These are phyloP conservation scores for Drosophila malerkotliana DNA, from an alignment of 1,140 invertebrate species.

Conservation along the genomic window DNA sequence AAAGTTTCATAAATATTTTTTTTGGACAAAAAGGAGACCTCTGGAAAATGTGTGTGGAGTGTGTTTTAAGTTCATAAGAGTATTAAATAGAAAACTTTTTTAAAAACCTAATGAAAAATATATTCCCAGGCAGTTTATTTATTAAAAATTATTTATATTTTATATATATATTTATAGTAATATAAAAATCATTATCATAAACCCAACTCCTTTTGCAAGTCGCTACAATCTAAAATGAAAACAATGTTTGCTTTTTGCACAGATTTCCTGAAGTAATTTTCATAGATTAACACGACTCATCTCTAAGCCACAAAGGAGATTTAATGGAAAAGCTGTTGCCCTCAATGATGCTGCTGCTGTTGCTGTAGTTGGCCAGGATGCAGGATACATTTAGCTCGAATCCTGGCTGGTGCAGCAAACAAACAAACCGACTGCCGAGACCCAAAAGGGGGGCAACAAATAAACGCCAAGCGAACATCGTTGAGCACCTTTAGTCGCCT, in stretches of 20 bases:
- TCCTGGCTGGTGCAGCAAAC: conserved; percentile 37
- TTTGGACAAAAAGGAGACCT: too few relatives aligned
- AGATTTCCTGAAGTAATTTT: neutral
- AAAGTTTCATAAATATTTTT: too few relatives aligned
- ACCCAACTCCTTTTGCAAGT: neutral
- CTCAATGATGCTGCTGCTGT: conserved; percentile 22
- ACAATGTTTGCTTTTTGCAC: neutral
- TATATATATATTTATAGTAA: too few relatives aligned
- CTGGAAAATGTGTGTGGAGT: too few relatives aligned
- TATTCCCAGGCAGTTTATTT: too few relatives aligned
- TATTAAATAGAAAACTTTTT: too few relatives aligned
- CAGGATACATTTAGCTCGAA: conserved; percentile 28
- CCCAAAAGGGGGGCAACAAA: conserved; percentile 68
- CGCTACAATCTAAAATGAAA: neutral
- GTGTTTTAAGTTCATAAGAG: too few relatives aligned
- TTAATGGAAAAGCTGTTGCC: conserved; percentile 71
- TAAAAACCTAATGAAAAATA: too few relatives aligned
- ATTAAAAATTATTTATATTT: too few relatives aligned
- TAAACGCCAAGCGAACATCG: conserved; percentile 63
- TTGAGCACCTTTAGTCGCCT: conserved; percentile 49
- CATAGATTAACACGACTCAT: conserved; percentile 16
- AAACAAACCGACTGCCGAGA: conserved; percentile 41
- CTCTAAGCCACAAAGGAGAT: conserved; percentile 55
- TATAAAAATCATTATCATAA: too few relatives aligned
- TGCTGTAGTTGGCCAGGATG: conserved; percentile 31